Evolutionary conservation across 1,140 invertebrate genomes (phyloP).

Genomic region (Mizuhopecten yessoensis): DNA sequence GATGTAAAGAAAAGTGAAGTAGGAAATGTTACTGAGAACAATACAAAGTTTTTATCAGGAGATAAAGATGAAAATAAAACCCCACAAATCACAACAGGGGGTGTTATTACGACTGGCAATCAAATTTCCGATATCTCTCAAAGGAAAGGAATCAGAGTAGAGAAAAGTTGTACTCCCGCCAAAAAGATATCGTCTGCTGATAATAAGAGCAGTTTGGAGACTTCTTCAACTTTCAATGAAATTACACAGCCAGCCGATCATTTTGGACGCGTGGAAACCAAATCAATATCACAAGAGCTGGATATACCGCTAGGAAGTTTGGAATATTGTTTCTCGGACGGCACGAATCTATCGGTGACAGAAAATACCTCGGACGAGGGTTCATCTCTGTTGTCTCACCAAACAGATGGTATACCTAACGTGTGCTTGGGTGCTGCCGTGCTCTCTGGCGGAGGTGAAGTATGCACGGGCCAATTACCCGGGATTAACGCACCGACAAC

Average conservation of each 20-base stretch:
- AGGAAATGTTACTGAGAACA: background rate
- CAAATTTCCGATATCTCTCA: conserved; percentile 17
- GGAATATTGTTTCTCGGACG: conserved; percentile 12
- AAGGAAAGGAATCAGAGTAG: conserved; percentile 18
- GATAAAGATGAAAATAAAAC: background rate
- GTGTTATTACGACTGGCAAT: conserved; percentile 37
- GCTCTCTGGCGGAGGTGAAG: background rate
- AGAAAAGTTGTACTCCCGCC: conserved; percentile 24
- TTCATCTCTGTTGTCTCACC: background rate
- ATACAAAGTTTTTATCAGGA: no score
- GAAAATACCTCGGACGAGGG: background rate
- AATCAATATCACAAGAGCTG: background rate
- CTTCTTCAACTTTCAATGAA: conserved; percentile 39
- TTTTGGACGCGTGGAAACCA: background rate
- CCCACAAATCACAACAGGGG: conserved; percentile 30
- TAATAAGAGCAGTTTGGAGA: conserved; percentile 34
- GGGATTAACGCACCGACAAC: background rate
- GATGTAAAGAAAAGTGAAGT: background rate
- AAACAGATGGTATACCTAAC: background rate
- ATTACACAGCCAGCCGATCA: conserved; percentile 21
- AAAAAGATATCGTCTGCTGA: conserved; percentile 38
- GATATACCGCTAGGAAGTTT: background rate
- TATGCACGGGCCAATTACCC: background rate
- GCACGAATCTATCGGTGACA: background rate
- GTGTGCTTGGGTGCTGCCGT: background rate